phyloP scores from a whole-genome alignment of 2,113 vertebrate species.

The Epinephelus cyanopodus region DNA sequence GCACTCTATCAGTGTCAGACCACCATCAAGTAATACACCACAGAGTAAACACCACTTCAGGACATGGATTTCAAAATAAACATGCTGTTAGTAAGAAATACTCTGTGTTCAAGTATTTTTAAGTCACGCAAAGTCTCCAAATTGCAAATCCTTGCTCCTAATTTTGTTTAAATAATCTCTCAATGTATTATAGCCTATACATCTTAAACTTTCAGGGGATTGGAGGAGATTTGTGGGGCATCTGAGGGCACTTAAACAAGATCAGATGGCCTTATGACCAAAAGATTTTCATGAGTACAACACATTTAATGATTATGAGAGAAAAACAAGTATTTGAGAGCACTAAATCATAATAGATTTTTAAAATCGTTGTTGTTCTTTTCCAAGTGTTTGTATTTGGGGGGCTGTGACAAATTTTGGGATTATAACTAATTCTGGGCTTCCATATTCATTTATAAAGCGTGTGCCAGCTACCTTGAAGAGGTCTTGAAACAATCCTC shows the following conservation, averaged over 20 bases:
- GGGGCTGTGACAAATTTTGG: neutral
- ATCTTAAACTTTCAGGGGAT: neutral
- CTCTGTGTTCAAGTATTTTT: neutral
- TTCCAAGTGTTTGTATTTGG: neutral
- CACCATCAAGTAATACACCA: constrained; percentile 30
- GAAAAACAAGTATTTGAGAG: neutral
- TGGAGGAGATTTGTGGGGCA: neutral
- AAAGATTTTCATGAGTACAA: neutral
- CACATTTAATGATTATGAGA: neutral
- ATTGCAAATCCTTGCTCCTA: no score
- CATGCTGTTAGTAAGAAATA: neutral
- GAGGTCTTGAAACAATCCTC: neutral
- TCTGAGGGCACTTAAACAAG: neutral
- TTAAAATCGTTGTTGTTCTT: neutral
- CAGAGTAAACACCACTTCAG: neutral
- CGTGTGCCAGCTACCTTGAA: neutral
- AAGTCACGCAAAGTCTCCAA: neutral
- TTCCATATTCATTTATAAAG: neutral
- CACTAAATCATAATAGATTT: neutral
- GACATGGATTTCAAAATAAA: constrained; percentile 67
- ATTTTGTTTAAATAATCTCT: no score
- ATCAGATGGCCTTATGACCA: neutral
- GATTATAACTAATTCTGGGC: neutral
- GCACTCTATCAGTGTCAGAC: constrained; percentile 82
- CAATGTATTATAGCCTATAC: neutral